Evolutionary conservation across 2,797 vertebrate genomes (phyloP).

Genomic region (Pipistrellus pipistrellus): DNA sequence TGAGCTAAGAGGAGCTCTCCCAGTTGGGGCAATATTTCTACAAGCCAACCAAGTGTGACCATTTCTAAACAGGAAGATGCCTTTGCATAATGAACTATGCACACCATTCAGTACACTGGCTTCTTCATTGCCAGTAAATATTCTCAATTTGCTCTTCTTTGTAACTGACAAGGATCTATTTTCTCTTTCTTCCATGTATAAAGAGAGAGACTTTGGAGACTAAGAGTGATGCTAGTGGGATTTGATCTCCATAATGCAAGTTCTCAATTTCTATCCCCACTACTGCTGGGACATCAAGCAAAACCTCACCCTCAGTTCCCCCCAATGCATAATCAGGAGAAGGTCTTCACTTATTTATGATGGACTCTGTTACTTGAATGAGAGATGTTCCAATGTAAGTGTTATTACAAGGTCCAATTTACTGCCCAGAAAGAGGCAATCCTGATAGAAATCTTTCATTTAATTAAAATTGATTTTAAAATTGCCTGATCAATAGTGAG

Average conservation of each 20-base stretch:
- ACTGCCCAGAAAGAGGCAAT: constrained; percentile 88
- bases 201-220: constrained; percentile 32
- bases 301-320: constrained; percentile 72
- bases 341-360: constrained; percentile 84
- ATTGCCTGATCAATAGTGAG: constrained; percentile 91
- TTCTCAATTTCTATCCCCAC: constrained; percentile 6
- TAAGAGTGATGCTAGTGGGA: constrained; percentile 13
- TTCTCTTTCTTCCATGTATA: background rate
- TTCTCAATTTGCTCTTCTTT: background rate
- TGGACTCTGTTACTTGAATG: constrained; percentile 75
- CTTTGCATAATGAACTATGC: background rate
- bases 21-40: constrained; percentile 58
- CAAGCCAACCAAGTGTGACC: constrained; percentile 35
- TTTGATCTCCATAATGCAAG: constrained; percentile 57
- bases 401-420: constrained; percentile 86
- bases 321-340: constrained; percentile 74
- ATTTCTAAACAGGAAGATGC: constrained; percentile 57
- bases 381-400: constrained; percentile 83
- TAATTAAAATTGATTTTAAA: constrained; percentile 93
- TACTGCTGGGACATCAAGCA: constrained; percentile 35
- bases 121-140: constrained; percentile 56
- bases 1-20: background rate
- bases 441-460: constrained; percentile 91
- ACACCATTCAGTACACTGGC: background rate
- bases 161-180: constrained; percentile 33